Evolutionary conservation across 2,113 vertebrate species (phyloP).

Genomic region (Ornithorhynchus anatinus): DNA sequence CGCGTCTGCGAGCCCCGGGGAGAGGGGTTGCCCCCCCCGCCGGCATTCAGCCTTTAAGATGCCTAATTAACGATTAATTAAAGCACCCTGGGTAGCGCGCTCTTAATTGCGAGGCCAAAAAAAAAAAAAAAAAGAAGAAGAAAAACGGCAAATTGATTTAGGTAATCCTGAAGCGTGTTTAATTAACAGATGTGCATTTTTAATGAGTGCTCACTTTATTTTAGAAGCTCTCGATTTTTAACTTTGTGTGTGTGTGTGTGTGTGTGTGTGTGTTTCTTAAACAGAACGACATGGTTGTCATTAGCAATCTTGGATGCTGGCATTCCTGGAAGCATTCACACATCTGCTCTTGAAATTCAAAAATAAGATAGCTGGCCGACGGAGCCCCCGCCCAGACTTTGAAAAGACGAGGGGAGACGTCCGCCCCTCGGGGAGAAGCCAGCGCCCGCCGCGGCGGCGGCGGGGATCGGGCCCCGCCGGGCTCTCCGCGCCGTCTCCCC

Average conservation of each 20-base stretch:
- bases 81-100: not conserved
- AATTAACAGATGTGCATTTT: not conserved
- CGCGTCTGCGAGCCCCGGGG: not conserved
- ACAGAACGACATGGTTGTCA: too few species aligned
- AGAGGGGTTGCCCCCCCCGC: constrained; percentile 8
- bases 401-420: too few species aligned
- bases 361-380: too few species aligned
- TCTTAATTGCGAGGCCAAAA: constrained; percentile 32
- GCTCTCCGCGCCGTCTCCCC: too few species aligned
- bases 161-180: not conserved
- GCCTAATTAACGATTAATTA: constrained; percentile 31
- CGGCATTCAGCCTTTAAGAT: not conserved
- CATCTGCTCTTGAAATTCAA: not conserved
- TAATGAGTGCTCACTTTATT: not conserved
- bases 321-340: not conserved
- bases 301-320: too few species aligned
- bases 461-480: too few species aligned
- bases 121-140: too few species aligned
- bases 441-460: too few species aligned
- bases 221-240: not conserved
- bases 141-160: constrained; percentile 10
- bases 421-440: too few species aligned
- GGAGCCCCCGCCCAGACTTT: too few species aligned
- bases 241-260: too few species aligned
- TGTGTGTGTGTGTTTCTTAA: too few species aligned